phyloP scores from a whole-genome alignment of 1,140 invertebrate genomes.

The Aporrectodea caliginosa region DNA sequence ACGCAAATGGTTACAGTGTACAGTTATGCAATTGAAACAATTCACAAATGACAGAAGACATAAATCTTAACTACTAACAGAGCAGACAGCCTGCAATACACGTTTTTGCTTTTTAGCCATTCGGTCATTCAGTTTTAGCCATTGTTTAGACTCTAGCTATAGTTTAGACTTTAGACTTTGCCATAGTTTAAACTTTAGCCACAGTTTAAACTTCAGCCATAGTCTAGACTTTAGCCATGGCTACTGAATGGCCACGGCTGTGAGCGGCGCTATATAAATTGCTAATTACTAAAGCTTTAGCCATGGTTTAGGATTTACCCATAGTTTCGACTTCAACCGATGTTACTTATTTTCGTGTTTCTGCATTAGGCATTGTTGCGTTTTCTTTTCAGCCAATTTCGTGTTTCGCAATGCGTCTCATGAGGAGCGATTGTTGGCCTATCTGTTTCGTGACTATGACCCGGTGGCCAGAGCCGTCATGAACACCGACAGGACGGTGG shows the following conservation, averaged over 20 bases:
- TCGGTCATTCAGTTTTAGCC: too few species aligned
- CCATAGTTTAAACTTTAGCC: too few species aligned
- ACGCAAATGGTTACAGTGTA: too few species aligned
- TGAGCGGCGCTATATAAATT: not conserved
- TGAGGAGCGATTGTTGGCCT: slow-evolving; percentile 16
- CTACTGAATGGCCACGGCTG: not conserved
- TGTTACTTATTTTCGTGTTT: not conserved
- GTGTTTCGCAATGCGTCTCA: slow-evolving; percentile 14
- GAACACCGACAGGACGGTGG: slow-evolving; percentile 8
- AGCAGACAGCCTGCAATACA: too few species aligned
- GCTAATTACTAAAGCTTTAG: not conserved
- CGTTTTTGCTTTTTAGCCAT: too few species aligned
- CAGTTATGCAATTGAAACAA: too few species aligned
- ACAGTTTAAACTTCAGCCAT: too few species aligned
- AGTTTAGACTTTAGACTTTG: too few species aligned
- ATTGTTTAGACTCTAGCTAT: too few species aligned
- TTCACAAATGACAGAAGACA: too few species aligned
- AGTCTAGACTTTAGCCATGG: not conserved
- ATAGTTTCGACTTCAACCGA: not conserved
- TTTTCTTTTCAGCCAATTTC: slow-evolving; percentile 5
- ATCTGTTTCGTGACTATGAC: slow-evolving; percentile 26
- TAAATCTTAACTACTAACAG: too few species aligned
- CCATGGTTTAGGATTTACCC: not conserved
- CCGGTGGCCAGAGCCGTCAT: slow-evolving; percentile 19
- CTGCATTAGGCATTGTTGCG: not conserved